These are phyloP conservation scores for Aphidoletes aphidimyza DNA, from an alignment of 2,888 invertebrate genomes.

Conservation along the genomic window DNA sequence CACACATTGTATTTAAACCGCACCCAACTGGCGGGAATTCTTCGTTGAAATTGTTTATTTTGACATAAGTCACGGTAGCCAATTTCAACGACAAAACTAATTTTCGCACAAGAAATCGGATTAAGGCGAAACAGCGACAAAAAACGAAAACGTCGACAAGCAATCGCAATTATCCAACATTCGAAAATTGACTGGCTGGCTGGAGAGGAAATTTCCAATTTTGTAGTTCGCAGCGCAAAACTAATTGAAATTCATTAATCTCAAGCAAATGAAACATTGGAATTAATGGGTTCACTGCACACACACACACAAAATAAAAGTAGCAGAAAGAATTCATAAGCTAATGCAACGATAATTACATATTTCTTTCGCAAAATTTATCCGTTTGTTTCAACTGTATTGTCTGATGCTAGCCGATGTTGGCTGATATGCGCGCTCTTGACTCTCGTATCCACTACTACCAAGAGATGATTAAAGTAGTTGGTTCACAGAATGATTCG, in stretches of 20 bases:
- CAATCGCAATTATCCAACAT: not conserved
- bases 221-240: not conserved
- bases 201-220: constrained; percentile 17
- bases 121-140: not conserved
- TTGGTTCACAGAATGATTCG: no score
- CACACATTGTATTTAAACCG: no score
- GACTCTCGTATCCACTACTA: not conserved
- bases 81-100: not conserved
- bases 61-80: not conserved
- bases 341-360: constrained; percentile 36
- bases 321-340: constrained; percentile 30
- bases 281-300: constrained; percentile 21
- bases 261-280: constrained; percentile 46
- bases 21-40: not conserved
- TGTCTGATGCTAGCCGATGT: not conserved
- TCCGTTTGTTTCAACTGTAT: not conserved
- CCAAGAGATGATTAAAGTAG: not conserved
- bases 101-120: not conserved
- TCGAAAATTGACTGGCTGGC: not conserved
- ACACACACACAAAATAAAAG: not conserved
- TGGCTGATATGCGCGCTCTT: not conserved
- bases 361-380: not conserved
- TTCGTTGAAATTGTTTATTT: not conserved
- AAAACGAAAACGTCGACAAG: not conserved
- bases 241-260: constrained; percentile 51